Evolutionary conservation across 2,113 vertebrate species (phyloP).

Genomic region (Neomonachus schauinslandi): DNA sequence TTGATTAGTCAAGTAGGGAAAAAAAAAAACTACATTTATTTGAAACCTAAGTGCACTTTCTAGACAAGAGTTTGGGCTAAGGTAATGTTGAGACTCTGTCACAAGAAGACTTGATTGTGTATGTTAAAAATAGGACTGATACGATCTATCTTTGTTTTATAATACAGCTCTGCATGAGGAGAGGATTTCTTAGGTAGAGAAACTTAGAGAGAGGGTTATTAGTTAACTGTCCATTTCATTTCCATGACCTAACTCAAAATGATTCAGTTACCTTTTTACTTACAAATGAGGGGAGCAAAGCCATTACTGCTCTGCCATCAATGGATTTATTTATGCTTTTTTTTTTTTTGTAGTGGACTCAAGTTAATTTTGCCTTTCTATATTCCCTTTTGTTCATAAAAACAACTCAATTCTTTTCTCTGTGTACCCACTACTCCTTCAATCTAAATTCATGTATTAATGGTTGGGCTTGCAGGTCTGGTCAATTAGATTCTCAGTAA

Average conservation of each 20-base stretch:
- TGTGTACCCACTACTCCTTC: not conserved
- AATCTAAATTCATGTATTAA: not conserved
- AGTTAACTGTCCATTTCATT: not conserved
- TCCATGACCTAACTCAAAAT: not conserved
- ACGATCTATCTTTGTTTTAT: slow-evolving; percentile 12
- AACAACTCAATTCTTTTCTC: not conserved
- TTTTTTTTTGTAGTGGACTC: not conserved
- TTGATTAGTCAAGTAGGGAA: not conserved
- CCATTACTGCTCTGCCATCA: not conserved
- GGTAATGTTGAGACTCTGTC: not conserved
- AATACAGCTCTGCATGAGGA: not conserved
- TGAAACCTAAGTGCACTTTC: not conserved
- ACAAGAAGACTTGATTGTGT: not conserved
- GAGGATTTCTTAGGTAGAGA: not conserved
- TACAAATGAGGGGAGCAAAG: not conserved
- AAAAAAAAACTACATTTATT: not conserved
- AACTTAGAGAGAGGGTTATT: not conserved
- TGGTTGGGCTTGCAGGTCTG: not conserved
- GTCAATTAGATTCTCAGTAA: not conserved
- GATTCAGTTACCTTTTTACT: not conserved
- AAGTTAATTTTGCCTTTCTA: not conserved
- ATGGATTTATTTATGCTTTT: not conserved
- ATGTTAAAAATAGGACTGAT: not conserved
- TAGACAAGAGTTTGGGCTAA: not conserved
- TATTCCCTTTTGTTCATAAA: not conserved